Base-by-base conservation (phyloP, 92 coral and sea anemone species). In the Nematostella vectensis region DNA sequence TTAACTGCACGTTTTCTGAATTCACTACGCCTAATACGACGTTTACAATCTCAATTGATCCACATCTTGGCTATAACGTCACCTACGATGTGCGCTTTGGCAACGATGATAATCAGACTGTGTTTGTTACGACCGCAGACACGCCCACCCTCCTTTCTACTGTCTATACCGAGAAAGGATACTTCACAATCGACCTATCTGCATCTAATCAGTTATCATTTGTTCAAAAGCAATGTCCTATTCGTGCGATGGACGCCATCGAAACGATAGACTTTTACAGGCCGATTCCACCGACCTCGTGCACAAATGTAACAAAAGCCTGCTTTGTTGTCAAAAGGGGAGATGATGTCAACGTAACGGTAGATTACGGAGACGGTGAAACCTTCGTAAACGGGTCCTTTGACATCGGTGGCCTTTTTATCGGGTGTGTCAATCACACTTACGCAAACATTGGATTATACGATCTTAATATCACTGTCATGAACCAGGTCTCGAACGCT, bases 61-160 rank as follows among this genome's bases (percentile, higher is more conserved):
- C 94, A 27, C 80, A 80, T 51, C 57, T 18, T 21, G 96, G 96
- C 26, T 64, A 78, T 45, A 76, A 77, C 27, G 61, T 85, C 18
- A 63, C 89, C 3, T 65, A 65, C 29, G 23, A 23, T 6, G 28
- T 80, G 21, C 52, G 48, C 3, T 85, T 63, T 58, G 87, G 72
- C 2, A 48, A 51, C 30, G 61, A 60, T 4, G 55, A 25, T 3
- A 61, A 56, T 25, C 26, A 63, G 18, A 64, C 73, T 17, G 16
- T 19, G 1, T 30, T 59, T 38, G 62, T 50, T 51, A 51, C 58
- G 24, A 55, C 62, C 25, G 50, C 75, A 10, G 50, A 45, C 0
- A 29, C 31, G 27, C 75, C 69, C 45, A 15, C 58, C 1, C 56
- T 23, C 2, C 52, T 71, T 36, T 54, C 24, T 17, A 58, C 59